Evolutionary conservation across 2,797 vertebrate species (phyloP).

Genomic region (Balearica regulorum): DNA sequence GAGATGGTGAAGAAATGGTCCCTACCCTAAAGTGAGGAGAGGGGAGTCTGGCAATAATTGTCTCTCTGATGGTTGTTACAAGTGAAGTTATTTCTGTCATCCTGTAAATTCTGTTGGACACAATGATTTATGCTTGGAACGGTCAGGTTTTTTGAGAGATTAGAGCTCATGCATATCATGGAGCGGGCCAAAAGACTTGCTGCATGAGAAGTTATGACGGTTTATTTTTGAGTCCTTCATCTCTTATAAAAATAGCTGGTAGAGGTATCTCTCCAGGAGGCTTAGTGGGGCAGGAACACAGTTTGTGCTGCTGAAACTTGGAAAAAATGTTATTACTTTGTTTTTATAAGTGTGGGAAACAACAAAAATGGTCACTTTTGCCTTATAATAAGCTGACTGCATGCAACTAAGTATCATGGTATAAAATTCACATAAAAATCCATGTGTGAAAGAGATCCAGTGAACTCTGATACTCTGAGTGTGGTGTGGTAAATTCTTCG

Average conservation of each 20-base stretch:
- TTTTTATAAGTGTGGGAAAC: not conserved
- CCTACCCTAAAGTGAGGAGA: not conserved
- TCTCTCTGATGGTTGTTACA: not conserved
- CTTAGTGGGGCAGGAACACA: not conserved
- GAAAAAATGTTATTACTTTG: not conserved
- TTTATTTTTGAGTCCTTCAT: not conserved
- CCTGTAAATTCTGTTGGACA: not conserved
- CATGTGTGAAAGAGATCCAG: not conserved
- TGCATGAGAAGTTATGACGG: not conserved
- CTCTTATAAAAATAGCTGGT: not conserved
- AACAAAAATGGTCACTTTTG: not conserved
- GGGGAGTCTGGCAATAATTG: not conserved
- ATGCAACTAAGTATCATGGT: not conserved
- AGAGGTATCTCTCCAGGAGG: not conserved
- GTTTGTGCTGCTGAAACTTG: not conserved
- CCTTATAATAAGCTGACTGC: not conserved
- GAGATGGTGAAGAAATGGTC: not conserved
- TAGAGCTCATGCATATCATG: not conserved
- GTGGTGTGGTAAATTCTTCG: not conserved
- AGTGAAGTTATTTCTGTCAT: not conserved
- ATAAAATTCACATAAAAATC: not conserved
- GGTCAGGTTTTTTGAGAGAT: not conserved
- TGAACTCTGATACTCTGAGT: not conserved
- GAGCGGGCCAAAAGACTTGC: not conserved
- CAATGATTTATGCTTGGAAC: not conserved